These are phyloP conservation scores for Tyrannus savana DNA, from an alignment of 2,113 vertebrate genomes.

Conservation along the genomic window DNA sequence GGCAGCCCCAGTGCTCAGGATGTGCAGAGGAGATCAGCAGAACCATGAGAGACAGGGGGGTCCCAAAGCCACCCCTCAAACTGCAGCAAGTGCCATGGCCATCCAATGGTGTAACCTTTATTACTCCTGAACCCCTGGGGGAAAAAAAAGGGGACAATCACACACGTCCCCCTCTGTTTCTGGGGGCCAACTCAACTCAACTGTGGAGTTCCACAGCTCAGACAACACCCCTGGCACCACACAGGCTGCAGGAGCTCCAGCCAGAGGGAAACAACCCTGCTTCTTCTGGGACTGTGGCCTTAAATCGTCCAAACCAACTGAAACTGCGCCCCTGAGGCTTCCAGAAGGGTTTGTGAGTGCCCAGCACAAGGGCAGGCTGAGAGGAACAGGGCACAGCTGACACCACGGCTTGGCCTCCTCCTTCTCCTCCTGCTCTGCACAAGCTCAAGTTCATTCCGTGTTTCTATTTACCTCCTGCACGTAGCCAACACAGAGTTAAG, in stretches of 20 bases:
- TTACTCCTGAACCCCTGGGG: rapidly evolving
- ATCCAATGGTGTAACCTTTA: rapidly evolving
- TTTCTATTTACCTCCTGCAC: not conserved
- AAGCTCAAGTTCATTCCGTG: rapidly evolving
- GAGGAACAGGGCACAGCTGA: not conserved
- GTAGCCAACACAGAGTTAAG: not conserved
- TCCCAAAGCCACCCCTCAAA: not conserved
- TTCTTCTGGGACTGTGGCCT: not conserved
- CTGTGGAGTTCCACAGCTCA: not conserved
- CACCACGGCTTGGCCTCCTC: not conserved
- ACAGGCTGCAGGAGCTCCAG: not conserved
- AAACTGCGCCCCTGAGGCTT: not conserved
- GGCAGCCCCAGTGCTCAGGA: not conserved
- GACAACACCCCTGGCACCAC: not conserved
- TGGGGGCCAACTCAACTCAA: no score
- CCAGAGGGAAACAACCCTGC: not conserved
- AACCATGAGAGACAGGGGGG: rapidly evolving
- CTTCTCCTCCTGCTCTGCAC: not conserved
- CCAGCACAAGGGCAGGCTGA: not conserved
- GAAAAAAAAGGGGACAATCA: no score
- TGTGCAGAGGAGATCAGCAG: rapidly evolving
- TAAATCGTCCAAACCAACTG: not conserved
- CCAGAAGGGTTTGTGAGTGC: not conserved
- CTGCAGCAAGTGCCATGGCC: rapidly evolving
- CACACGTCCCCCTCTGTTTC: rapidly evolving